A percentile compares a stretch with the other conserved stretches of the same genome.
Conservation (phyloP, 2,888 invertebrate species). For the Scotopteryx bipunctaria region DNA sequence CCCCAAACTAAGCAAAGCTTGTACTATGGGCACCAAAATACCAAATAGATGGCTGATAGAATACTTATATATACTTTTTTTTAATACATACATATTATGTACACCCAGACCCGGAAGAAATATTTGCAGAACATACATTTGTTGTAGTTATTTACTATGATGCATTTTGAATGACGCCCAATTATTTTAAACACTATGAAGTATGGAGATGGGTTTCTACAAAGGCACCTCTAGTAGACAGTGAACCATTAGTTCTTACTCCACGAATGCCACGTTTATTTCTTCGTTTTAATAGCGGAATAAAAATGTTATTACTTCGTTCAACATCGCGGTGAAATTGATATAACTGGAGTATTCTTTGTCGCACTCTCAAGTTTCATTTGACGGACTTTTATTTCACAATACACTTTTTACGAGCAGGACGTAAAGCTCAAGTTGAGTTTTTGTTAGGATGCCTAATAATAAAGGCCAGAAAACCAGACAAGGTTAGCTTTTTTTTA, state of each 20-base stretch:
- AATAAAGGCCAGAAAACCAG: slow-evolving; percentile 3
- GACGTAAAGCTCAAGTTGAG: slow-evolving; percentile 30
- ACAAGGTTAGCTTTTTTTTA: not conserved
- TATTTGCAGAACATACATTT: too few relatives aligned
- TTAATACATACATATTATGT: too few relatives aligned
- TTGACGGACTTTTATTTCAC: slow-evolving; percentile 46
- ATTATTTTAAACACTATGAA: too few relatives aligned
- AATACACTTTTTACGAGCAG: slow-evolving; percentile 39
- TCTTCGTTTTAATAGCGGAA: slow-evolving; percentile 54
- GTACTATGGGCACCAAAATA: too few relatives aligned
- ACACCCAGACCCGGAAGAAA: too few relatives aligned
- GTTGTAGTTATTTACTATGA: too few relatives aligned
- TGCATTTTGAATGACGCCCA: too few relatives aligned
- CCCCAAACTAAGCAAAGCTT: too few relatives aligned
- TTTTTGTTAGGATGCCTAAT: slow-evolving; percentile 39
- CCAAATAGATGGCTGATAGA: too few relatives aligned
- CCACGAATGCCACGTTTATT: slow-evolving; percentile 44
- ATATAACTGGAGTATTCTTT: slow-evolving; percentile 58
- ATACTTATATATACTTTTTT: too few relatives aligned
- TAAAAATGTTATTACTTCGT: slow-evolving; percentile 66
- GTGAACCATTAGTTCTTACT: not conserved
- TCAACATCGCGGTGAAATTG: slow-evolving; percentile 61
- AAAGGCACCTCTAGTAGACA: not conserved
- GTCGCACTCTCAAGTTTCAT: slow-evolving; percentile 54
- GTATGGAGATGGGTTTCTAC: too few relatives aligned